A percentile compares a stretch with the other conserved stretches of the same genome.
phyloP scores from a whole-genome alignment of 92 coral and sea anemone species.

The Siderastrea radians region DNA sequence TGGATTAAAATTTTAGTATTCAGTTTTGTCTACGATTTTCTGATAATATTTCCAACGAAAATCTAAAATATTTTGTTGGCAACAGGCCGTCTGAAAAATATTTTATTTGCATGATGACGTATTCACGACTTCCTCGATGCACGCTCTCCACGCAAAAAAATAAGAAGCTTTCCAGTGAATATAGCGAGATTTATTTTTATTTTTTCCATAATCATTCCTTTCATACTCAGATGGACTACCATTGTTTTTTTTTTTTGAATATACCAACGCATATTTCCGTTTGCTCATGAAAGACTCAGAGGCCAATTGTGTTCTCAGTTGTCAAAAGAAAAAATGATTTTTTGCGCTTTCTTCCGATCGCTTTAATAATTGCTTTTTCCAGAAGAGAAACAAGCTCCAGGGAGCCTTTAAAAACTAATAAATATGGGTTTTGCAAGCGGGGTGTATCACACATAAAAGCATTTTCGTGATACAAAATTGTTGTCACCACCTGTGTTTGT shows the following conservation, averaged over 20 bases:
- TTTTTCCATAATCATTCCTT: not conserved
- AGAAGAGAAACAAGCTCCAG: constrained; percentile 26
- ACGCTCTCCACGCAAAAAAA: not conserved
- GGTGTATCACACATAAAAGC: constrained; percentile 19
- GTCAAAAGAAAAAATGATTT: constrained; percentile 6
- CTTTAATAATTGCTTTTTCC: constrained; percentile 25
- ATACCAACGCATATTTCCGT: constrained; percentile 11
- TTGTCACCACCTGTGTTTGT: constrained; percentile 7
- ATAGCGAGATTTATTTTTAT: not conserved
- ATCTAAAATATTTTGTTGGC: not conserved
- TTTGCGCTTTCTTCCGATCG: constrained; percentile 1
- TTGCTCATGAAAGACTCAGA: not conserved
- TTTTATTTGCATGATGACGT: not conserved
- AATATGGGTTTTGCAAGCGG: constrained; percentile 9
- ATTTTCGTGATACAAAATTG: not conserved
- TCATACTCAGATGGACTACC: not conserved
- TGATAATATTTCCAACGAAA: not conserved
- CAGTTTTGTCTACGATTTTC: not conserved
- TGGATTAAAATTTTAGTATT: not conserved
- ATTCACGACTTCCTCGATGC: not conserved
- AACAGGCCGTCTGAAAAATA: not conserved
- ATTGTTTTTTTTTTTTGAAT: not conserved
- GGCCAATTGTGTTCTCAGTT: not conserved
- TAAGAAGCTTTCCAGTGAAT: not conserved
- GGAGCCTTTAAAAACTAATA: constrained; percentile 25